These are phyloP conservation scores for Acleris sparsana DNA, from an alignment of 2,888 invertebrate genomes.

Conservation along the genomic window DNA sequence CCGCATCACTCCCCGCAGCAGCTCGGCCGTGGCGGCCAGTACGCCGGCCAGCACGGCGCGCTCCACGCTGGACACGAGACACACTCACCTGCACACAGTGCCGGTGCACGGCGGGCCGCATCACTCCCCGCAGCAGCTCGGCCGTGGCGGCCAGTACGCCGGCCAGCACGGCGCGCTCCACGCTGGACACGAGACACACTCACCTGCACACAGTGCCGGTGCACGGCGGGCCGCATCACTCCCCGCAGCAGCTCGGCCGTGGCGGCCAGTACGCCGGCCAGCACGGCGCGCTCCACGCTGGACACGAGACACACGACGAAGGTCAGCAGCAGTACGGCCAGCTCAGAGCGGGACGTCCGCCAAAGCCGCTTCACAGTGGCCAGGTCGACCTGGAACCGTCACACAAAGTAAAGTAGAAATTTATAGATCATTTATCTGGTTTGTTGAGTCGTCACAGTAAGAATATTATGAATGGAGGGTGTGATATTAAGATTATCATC, in stretches of 20 bases:
- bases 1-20: slow-evolving; percentile 80
- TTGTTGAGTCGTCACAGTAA: no score
- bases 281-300: slow-evolving; percentile 91
- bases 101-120: slow-evolving; percentile 83
- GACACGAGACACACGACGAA: slow-evolving; percentile 85
- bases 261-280: slow-evolving; percentile 87
- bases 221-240: slow-evolving; percentile 86
- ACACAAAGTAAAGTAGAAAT: no score
- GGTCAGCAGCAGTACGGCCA: slow-evolving; percentile 86
- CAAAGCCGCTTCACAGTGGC: slow-evolving; percentile 77
- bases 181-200: slow-evolving; percentile 67
- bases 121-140: slow-evolving; percentile 86
- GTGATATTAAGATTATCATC: no score
- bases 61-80: no score
- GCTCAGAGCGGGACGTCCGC: slow-evolving; percentile 84
- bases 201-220: slow-evolving; percentile 48
- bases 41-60: no score
- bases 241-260: slow-evolving; percentile 85
- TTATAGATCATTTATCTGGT: no score
- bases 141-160: slow-evolving; percentile 87
- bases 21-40: no score
- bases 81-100: slow-evolving; percentile 41
- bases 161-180: slow-evolving; percentile 90
- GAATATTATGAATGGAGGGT: no score
- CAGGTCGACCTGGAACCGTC: slow-evolving; percentile 77